Conservation (phyloP, 2,888 invertebrate genomes). For the Cryptus viduatorius region DNA sequence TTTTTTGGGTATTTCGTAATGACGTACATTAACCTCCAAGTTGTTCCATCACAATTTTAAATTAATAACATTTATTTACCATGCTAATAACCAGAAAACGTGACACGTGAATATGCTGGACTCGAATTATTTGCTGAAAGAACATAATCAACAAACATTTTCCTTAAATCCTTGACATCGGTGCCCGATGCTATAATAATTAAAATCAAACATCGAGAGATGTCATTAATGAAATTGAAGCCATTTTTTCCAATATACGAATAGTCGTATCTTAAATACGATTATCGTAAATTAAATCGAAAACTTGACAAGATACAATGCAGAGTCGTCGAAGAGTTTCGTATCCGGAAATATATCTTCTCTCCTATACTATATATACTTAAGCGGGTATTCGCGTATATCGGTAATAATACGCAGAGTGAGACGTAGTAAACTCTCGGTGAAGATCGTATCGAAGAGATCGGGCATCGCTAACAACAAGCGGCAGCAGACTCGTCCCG, state of each 20-base stretch:
- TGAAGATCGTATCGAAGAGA: conserved; percentile 69
- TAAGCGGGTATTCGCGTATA: not conserved
- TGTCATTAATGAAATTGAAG: not conserved
- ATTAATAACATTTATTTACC: too few species aligned
- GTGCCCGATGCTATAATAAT: too few species aligned
- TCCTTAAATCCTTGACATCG: too few species aligned
- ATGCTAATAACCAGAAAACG: too few species aligned
- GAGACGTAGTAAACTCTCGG: conserved; percentile 48
- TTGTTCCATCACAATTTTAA: too few species aligned
- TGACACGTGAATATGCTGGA: too few species aligned
- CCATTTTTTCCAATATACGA: not conserved
- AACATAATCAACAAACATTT: too few species aligned
- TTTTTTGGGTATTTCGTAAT: too few species aligned
- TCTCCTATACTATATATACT: not conserved
- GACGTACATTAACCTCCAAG: too few species aligned
- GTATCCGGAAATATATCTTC: not conserved
- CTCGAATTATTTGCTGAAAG: too few species aligned
- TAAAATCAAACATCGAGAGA: not conserved
- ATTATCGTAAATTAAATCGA: not conserved
- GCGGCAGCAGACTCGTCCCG: conserved; percentile 53
- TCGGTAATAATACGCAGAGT: conserved; percentile 42
- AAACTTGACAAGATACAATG: not conserved
- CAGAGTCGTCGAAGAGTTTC: not conserved
- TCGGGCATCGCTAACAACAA: conserved; percentile 42
- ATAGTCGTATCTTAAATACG: not conserved